Base-by-base conservation (phyloP, 2,888 invertebrate genomes). In the Metellina segmentata region DNA sequence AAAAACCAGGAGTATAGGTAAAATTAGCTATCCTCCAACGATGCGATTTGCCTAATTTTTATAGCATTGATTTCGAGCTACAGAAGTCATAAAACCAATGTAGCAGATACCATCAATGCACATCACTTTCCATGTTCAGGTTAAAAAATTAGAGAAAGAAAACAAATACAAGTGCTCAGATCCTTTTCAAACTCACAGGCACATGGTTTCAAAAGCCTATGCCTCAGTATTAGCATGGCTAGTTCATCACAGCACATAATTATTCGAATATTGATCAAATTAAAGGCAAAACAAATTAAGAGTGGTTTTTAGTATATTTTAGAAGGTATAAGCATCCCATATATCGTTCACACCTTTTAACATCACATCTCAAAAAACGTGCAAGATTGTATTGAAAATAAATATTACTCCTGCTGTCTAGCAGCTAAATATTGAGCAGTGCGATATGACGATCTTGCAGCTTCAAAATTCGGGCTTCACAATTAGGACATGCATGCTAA, bases 201-300 rank as follows among this genome's bases (percentile, higher is more conserved):
- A 81, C 34, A 85, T 51, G 7, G 20, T n/a, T 85, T 75, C 20
- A 61, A 20, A 89, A 72, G 19, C 52, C 13, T n/a, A 51, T 75
- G 48, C 51, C 85, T 90, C 90, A 85, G 90, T 90, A 90, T 90
- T 90, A 90, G 90, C 85, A 90, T 90, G 90, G 90, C 90, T 78
- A 75, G 51, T 34, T 90, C 90, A 85, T 90, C 90, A 90, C 49
- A 9, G 85, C 85, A 79, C 83, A n/a, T n/a, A n/a, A 51, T 61
- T 11, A 61, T 61, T 9, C 9, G 7, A 19, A 72, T 72, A 9
- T 16, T 72, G 7, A 11, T 72, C 5, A 72, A 72, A 72, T n/a
- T 72, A 72, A 20, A 16, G n/a, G 9, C 34, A 34, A 34, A 34
- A 34, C 34, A 34, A 34, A 34, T 34, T 4, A 34, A 2, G 34